Conservation (phyloP, 53 echinoderm and acorn worm species). For the Henricia sp. region DNA sequence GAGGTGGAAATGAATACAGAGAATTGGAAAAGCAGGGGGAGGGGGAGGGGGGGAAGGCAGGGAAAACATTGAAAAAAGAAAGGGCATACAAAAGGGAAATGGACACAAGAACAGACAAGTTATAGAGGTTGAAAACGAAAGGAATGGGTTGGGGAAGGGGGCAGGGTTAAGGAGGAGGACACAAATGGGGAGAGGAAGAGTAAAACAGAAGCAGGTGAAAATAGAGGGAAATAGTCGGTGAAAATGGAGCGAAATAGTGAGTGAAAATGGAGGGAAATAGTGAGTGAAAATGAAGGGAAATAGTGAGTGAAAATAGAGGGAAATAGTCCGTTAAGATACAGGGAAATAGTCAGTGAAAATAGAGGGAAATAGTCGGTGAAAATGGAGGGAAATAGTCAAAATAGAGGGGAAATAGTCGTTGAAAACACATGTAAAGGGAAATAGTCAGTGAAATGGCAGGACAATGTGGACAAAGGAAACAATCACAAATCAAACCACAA, state of each 20-base stretch:
- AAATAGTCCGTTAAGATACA: slow-evolving; percentile 13
- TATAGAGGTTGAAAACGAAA: background rate
- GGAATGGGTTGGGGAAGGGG: background rate
- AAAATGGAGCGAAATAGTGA: background rate
- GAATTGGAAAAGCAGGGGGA: background rate
- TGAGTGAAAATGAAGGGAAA: background rate
- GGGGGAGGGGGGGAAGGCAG: background rate
- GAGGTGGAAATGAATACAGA: background rate
- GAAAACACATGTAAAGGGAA: no score
- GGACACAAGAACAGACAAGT: background rate
- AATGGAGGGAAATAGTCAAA: no score
- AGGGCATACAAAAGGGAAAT: background rate
- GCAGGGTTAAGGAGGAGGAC: background rate
- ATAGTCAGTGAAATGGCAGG: no score
- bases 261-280: background rate
- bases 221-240: background rate
- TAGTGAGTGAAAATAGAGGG: background rate
- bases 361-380: background rate
- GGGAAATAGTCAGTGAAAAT: background rate
- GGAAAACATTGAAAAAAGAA: background rate
- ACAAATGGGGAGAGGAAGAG: background rate
- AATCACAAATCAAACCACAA: no score
- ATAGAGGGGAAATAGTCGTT: no score
- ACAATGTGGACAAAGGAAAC: no score
- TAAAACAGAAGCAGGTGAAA: background rate